Conservation (phyloP, 2,888 invertebrate species). For the Eilema depressum region DNA sequence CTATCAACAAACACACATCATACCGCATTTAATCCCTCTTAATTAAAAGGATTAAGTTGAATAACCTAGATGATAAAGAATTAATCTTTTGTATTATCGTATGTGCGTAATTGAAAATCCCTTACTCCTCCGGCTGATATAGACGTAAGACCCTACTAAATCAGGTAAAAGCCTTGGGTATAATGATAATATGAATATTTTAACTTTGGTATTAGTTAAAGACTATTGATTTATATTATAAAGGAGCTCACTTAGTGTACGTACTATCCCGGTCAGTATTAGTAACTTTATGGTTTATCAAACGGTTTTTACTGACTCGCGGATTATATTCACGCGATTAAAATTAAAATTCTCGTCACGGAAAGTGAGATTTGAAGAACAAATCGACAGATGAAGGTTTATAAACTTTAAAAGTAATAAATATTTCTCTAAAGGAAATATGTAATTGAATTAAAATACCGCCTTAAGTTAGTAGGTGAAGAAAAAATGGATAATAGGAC, state of each 20-base stretch:
- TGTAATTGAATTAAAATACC: background rate
- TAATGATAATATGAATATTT: slow-evolving; percentile 41
- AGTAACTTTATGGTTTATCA: background rate
- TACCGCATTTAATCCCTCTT: slow-evolving; percentile 40
- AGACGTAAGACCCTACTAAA: slow-evolving; percentile 39
- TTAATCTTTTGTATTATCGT: slow-evolving; percentile 45
- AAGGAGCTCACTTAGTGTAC: background rate
- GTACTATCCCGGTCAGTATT: too few relatives aligned
- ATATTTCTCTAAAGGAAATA: background rate
- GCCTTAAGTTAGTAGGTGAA: too few relatives aligned
- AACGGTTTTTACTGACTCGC: background rate
- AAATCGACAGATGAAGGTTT: background rate
- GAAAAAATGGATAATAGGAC: too few relatives aligned
- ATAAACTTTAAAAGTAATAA: background rate
- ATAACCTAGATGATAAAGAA: slow-evolving; percentile 45
- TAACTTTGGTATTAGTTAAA: slow-evolving; percentile 27
- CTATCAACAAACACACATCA: slow-evolving; percentile 36
- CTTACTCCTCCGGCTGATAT: slow-evolving; percentile 34
- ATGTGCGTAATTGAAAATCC: slow-evolving; percentile 34
- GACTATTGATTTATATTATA: slow-evolving; percentile 45
- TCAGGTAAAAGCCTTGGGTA: slow-evolving; percentile 32
- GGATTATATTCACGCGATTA: too few relatives aligned
- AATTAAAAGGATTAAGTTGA: slow-evolving; percentile 48
- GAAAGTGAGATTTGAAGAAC: background rate
- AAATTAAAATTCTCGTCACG: too few relatives aligned